phyloP scores from a whole-genome alignment of 1,140 invertebrate genomes.

The Lucilia sericata region DNA sequence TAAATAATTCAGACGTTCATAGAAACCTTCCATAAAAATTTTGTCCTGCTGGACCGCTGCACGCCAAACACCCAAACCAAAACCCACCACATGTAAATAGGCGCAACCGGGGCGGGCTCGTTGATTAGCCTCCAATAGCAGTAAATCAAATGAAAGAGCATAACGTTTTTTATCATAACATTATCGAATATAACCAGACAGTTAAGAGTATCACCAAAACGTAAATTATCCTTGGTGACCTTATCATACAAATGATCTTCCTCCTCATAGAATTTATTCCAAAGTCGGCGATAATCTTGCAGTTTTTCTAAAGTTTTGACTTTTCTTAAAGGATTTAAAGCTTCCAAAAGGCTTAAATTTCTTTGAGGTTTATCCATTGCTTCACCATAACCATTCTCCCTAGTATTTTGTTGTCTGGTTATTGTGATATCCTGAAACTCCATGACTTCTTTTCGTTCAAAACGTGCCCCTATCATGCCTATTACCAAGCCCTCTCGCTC shows the following conservation, averaged over 20 bases:
- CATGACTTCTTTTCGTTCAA: constrained; percentile 70
- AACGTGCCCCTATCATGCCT: constrained; percentile 70
- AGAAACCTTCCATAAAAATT: constrained; percentile 64
- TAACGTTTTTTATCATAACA: constrained; percentile 62
- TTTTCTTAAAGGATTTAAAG: constrained; percentile 7
- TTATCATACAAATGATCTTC: constrained; percentile 51
- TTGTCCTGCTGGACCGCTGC: constrained; percentile 61
- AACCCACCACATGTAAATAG: constrained; percentile 64
- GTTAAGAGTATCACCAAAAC: constrained; percentile 20
- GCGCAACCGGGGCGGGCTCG: constrained; percentile 54
- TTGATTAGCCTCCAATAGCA: constrained; percentile 57
- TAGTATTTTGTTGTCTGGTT: constrained; percentile 69
- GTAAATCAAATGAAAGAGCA: constrained; percentile 59
- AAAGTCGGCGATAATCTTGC: constrained; percentile 56
- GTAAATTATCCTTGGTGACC: neutral
- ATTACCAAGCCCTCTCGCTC: constrained; percentile 59
- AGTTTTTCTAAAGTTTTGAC: constrained; percentile 4
- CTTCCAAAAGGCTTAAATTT: neutral
- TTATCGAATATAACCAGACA: constrained; percentile 55
- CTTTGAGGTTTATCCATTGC: constrained; percentile 22
- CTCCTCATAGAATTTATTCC: constrained; percentile 58
- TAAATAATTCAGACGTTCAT: constrained; percentile 58
- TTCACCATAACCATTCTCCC: constrained; percentile 68
- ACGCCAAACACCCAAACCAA: constrained; percentile 64
- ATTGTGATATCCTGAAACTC: constrained; percentile 73